Conservation (phyloP, 1,140 invertebrate species). For the Papilio aristodemus region DNA sequence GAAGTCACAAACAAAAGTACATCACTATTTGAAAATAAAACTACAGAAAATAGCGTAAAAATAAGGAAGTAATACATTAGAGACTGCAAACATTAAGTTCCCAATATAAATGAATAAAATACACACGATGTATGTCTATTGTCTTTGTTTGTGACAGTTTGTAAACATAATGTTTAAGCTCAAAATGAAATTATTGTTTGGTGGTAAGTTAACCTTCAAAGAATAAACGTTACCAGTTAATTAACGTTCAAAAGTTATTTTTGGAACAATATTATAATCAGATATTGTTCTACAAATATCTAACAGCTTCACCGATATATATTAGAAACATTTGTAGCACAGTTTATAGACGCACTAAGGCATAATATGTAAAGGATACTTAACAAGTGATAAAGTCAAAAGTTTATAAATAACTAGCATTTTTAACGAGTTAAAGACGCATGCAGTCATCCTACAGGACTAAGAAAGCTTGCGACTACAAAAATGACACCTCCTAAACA, state of each 20-base stretch:
- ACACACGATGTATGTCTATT: too few relatives aligned
- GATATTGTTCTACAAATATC: constrained; percentile 8
- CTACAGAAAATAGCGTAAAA: too few relatives aligned
- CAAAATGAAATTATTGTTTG: not conserved
- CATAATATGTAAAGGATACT: constrained; percentile 14
- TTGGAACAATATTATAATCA: constrained; percentile 7
- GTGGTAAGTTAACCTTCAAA: not conserved
- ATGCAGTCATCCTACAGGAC: constrained; percentile 5
- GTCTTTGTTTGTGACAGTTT: not conserved
- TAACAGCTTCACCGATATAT: not conserved
- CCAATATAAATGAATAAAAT: too few relatives aligned
- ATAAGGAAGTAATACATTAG: too few relatives aligned
- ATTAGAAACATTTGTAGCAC: constrained; percentile 7
- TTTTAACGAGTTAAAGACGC: not conserved
- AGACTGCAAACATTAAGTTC: too few relatives aligned
- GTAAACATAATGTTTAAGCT: not conserved
- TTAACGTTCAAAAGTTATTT: not conserved
- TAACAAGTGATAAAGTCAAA: constrained; percentile 31
- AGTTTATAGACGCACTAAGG: constrained; percentile 2
- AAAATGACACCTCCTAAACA: not conserved
- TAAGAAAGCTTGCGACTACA: constrained; percentile 32
- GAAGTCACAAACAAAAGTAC: not conserved
- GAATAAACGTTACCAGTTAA: not conserved
- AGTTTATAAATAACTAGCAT: constrained; percentile 7
- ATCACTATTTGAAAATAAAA: too few relatives aligned